phyloP scores from a whole-genome alignment of 1,140 invertebrate species.

The Euura saliciscinereae region DNA sequence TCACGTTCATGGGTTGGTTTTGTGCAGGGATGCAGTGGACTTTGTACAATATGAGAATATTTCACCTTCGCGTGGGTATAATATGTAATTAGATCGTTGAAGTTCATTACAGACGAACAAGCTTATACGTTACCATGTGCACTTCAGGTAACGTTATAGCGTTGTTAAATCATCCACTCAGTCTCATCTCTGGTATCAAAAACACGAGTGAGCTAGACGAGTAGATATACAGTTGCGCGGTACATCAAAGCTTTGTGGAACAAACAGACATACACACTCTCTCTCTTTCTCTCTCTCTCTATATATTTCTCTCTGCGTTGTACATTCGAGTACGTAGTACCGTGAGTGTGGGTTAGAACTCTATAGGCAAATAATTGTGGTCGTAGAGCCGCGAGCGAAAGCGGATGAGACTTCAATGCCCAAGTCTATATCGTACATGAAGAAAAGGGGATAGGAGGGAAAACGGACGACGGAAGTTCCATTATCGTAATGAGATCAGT shows the following conservation, averaged over 20 bases:
- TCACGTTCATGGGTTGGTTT: too few species aligned
- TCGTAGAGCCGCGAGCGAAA: neutral
- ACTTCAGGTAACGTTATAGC: neutral
- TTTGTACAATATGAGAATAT: too few species aligned
- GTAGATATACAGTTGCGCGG: neutral
- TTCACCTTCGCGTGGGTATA: too few species aligned
- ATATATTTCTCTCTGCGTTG: too few species aligned
- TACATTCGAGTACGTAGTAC: too few species aligned
- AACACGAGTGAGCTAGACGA: neutral
- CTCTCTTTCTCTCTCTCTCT: neutral
- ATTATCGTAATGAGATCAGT: conserved; percentile 7
- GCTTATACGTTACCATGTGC: neutral
- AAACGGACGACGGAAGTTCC: neutral
- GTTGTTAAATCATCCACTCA: neutral
- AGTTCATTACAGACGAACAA: too few species aligned
- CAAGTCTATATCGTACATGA: too few species aligned
- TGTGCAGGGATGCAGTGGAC: too few species aligned
- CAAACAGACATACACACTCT: neutral
- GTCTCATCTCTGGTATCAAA: conserved; percentile 1
- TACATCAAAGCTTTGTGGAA: conserved; percentile 1
- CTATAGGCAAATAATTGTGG: conserved; percentile 5
- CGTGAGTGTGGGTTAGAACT: neutral
- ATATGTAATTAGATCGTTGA: too few species aligned
- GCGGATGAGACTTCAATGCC: too few species aligned
- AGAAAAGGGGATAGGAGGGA: too few species aligned